A percentile compares a stretch with the other conserved stretches of the same genome.
Evolutionary conservation across 2,888 invertebrate genomes (phyloP).

Genomic region (Ariolimax columbianus): DNA sequence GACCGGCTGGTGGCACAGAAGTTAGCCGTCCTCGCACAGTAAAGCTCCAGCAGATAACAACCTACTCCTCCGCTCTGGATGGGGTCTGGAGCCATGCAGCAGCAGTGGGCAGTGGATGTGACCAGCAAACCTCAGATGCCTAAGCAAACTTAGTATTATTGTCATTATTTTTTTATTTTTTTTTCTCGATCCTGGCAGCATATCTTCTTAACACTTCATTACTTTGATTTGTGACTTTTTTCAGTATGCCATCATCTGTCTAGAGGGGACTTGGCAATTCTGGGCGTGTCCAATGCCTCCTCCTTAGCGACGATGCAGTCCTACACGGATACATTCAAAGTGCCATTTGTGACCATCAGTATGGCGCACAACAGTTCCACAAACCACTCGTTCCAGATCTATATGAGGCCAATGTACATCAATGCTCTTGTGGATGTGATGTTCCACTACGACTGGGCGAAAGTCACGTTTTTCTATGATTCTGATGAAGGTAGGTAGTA

Average conservation of each 20-base stretch:
- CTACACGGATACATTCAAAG: constrained; percentile 66
- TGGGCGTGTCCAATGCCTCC: constrained; percentile 65
- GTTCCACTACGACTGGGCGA: constrained; percentile 57
- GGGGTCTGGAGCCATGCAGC: no score
- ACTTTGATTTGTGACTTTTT: no score
- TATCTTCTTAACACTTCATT: no score
- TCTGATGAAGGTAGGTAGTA: constrained; percentile 62
- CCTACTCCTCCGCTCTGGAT: no score
- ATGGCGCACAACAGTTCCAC: constrained; percentile 63
- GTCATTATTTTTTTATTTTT: no score
- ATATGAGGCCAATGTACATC: constrained; percentile 60
- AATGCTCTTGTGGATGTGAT: constrained; percentile 60
- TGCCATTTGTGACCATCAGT: constrained; percentile 68
- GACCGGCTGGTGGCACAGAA: no score
- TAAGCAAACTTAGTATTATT: no score
- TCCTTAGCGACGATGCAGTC: constrained; percentile 68
- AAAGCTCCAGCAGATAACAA: no score
- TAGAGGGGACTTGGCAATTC: constrained; percentile 64
- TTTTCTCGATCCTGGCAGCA: no score
- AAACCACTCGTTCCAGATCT: constrained; percentile 57
- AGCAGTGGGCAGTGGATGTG: no score
- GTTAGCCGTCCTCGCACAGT: no score
- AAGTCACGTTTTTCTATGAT: constrained; percentile 59
- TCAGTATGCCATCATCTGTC: constrained; percentile 67
- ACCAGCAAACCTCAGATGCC: no score